Base-by-base conservation (phyloP, 2,888 invertebrate species). In the Phragmatobia fuliginosa region DNA sequence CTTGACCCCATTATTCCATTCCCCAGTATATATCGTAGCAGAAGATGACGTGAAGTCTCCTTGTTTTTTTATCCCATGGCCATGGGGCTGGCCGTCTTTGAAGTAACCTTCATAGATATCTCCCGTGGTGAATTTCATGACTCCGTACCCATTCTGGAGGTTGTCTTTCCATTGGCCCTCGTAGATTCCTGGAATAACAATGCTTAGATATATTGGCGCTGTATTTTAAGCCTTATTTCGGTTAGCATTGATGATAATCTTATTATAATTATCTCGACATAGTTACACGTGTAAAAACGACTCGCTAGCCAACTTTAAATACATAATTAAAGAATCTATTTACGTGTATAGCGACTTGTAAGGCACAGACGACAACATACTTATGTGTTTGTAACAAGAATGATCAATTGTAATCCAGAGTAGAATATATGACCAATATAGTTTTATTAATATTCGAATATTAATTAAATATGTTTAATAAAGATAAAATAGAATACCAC, bases 51-150 rank as follows among this genome's bases (percentile, higher is more conserved):
- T 97, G 85, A 97, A 97, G 77, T 97, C 97, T 0, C 98, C 98
- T 85, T 97, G 97, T 73, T 97, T 97, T 75, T 97, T 96, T 68
- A 97, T 96, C 0, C 99, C 99, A 86, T 98, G 98, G 0, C 99
- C 99, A 84, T 98, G 97, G 1, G 97, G 97, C 66, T 96, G 93
- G 0, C 98, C 98, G 82, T 98, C 98, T 87, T 97, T 97, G 87
- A 98, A 98, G 87, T 97, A 97, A 0, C 99, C 99, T 85, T 98
- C 97, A 86, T 98, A 99, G 25, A 97, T 93, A 85, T 98, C 98
- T 6, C 97, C 98, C 70, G 97, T 97, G 21, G 95, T 91, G 87
- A 97, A 98, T 85, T 96, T 97, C 92, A 97, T 96, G 3, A 96
- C 96, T 0, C 97, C 98, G 78, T 96, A 96, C 18, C 98, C 98